These are phyloP conservation scores for Trididemnum nubilum DNA, from an alignment of 23 tunicate species.

Conservation along the genomic window DNA sequence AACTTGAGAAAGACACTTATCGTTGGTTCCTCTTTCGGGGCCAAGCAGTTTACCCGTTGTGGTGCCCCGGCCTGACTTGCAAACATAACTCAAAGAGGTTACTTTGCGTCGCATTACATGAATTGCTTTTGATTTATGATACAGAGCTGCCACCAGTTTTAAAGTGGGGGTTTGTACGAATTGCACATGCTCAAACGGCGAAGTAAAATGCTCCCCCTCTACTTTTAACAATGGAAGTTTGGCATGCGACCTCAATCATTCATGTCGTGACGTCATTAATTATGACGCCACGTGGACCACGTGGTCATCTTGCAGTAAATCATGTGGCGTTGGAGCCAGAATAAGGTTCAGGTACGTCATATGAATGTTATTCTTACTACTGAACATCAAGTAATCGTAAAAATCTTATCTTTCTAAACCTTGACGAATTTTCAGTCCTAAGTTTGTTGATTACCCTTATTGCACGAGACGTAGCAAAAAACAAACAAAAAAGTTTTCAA, in stretches of 20 bases:
- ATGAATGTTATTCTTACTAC: not conserved
- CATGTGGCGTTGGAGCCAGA: conserved; percentile 70
- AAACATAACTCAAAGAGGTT: too few relatives aligned
- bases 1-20: too few relatives aligned
- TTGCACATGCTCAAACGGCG: conserved; percentile 42
- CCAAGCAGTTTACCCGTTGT: too few relatives aligned
- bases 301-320: conserved; percentile 64
- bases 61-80: too few relatives aligned
- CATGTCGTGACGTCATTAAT: conserved; percentile 26
- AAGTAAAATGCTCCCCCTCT: conserved; percentile 23
- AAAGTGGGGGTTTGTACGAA: conserved; percentile 37
- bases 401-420: too few relatives aligned
- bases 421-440: too few relatives aligned
- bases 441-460: too few relatives aligned
- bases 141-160: conserved; percentile 33
- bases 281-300: conserved; percentile 47
- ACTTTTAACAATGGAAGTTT: not conserved
- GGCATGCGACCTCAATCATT: not conserved
- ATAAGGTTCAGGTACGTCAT: not conserved
- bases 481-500: too few relatives aligned
- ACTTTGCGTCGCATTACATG: too few relatives aligned
- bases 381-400: not conserved
- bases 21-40: too few relatives aligned
- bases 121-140: too few relatives aligned
- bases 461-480: too few relatives aligned